Evolutionary conservation across 2,888 invertebrate genomes (phyloP), one percentile per base, ranked within the genome.

Genomic region (Zaprionus lineosus): DNA sequence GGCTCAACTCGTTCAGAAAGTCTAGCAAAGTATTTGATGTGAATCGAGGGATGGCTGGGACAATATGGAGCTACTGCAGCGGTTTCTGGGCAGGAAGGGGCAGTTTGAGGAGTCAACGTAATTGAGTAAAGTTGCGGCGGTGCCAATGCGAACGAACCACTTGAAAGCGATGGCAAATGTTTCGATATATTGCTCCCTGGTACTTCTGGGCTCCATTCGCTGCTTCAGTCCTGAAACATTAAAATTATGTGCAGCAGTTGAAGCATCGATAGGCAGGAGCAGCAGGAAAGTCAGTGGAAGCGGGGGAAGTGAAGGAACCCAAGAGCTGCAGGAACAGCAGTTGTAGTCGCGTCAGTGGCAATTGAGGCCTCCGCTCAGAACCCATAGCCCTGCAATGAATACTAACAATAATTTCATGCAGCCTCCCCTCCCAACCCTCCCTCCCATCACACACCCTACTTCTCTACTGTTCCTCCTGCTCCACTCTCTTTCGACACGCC

Each of bases 1-100:
- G 82, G 78, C 78, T 84, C 78, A 79, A 79, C 84, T 79, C 83
- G 83, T 79, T 84, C 83, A 84, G 61, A 79, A 79, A 79, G 78
- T 79, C 85, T 84, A 78, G 78, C 79, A 77, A 84, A 84, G 83
- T 82, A 82, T 84, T 78, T 78, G 77, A 77, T 82, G 77, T 77
- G 74, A 58, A 77, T 70, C 61, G 59, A 66, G 59, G 63, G 55
- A 31, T 46, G 61, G 24, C 60, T 33, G 51, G 64, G 59, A 73
- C 66, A 55, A 41, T 43, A 40, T 44, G 26, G 26, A 43, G 33
- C 41, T 31, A 12, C 7, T 15, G 36, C 11, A 16, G 3, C 5
- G 24, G n/a, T n/a, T n/a, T 0, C 2, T 21, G 6, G 26, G 48
- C 39, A 16, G 47, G 15, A 34, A 11, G 46, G 51, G 26, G 28